A percentile compares a stretch with the other conserved stretches of the same genome.
Evolutionary conservation across 2,888 invertebrate genomes (phyloP).

Genomic region (Polietes domitor): DNA sequence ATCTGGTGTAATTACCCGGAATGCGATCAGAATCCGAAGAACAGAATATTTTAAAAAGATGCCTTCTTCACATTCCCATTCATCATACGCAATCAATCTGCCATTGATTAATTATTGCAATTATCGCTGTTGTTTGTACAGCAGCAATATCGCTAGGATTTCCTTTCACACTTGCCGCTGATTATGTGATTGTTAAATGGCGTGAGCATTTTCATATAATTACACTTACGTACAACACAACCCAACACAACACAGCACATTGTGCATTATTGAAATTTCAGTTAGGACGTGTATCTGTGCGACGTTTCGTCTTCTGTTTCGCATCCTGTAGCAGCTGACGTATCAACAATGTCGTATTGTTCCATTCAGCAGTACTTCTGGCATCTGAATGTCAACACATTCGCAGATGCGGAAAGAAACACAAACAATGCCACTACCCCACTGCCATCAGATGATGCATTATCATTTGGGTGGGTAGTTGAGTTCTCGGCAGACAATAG

Average conservation of each 20-base stretch:
- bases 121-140: not conserved
- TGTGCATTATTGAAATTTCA: not conserved
- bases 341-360: not conserved
- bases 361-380: not conserved
- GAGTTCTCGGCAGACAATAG: not conserved
- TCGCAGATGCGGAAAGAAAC: not conserved
- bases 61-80: too few relatives aligned
- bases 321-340: not conserved
- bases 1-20: too few relatives aligned
- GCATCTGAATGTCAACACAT: slow-evolving; percentile 9
- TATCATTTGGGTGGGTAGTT: not conserved
- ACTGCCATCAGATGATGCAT: not conserved
- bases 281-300: not conserved
- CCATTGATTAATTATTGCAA: not conserved
- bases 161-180: not conserved
- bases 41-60: too few relatives aligned
- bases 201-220: slow-evolving; percentile 15
- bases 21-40: too few relatives aligned
- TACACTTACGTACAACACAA: not conserved
- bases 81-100: too few relatives aligned
- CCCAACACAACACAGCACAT: not conserved
- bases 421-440: not conserved
- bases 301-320: slow-evolving; percentile 25
- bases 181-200: slow-evolving; percentile 4
- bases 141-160: not conserved